Conservation (phyloP, 2,797 vertebrate genomes). For the Ibycter americanus region DNA sequence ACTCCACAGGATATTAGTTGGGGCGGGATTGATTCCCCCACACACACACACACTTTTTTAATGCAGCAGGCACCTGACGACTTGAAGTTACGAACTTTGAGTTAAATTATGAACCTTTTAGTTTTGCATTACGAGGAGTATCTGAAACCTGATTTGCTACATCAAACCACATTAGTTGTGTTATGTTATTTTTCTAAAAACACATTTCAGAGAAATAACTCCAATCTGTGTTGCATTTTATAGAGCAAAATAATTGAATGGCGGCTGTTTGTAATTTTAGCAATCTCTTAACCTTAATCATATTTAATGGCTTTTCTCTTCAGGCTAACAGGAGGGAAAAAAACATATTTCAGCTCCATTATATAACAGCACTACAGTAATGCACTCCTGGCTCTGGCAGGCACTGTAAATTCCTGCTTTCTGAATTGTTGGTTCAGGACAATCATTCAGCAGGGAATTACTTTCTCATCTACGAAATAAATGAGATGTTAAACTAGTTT, state of each 20-base stretch:
- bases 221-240: constrained; percentile 82
- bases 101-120: constrained; percentile 80
- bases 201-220: constrained; percentile 83
- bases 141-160: constrained; percentile 79
- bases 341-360: constrained; percentile 73
- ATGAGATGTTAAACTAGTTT: constrained; percentile 85
- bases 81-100: constrained; percentile 72
- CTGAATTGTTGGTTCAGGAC: constrained; percentile 81
- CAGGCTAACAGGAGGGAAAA: constrained; percentile 78
- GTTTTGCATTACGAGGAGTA: constrained; percentile 73
- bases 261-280: constrained; percentile 85
- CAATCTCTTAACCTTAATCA: constrained; percentile 87
- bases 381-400: constrained; percentile 71
- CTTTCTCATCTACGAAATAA: constrained; percentile 83
- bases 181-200: constrained; percentile 83
- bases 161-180: constrained; percentile 81
- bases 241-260: constrained; percentile 85
- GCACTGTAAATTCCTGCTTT: constrained; percentile 77
- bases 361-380: constrained; percentile 54
- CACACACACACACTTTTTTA: not conserved
- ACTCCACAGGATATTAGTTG: constrained; percentile 47
- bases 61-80: constrained; percentile 50
- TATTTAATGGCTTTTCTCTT: constrained; percentile 86
- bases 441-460: constrained; percentile 84
- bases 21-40: constrained; percentile 40